These are phyloP conservation scores for Aphidius ervi DNA, from an alignment of 1,140 invertebrate species.

Conservation along the genomic window DNA sequence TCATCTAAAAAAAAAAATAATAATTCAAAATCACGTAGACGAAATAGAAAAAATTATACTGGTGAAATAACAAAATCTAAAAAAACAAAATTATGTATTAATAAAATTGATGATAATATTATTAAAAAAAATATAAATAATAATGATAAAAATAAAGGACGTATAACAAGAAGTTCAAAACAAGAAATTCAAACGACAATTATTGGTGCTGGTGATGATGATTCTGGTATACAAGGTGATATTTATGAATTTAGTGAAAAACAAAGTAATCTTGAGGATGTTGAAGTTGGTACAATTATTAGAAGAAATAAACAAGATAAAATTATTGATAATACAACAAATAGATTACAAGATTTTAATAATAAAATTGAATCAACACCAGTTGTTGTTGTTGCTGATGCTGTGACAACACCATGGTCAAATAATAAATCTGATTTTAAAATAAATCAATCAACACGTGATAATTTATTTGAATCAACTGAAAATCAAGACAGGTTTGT, in stretches of 20 bases:
- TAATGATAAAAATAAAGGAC: conserved; percentile 34
- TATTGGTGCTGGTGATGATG: conserved; percentile 44
- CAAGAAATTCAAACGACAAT: conserved; percentile 25
- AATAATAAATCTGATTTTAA: conserved; percentile 21
- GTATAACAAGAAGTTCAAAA: conserved; percentile 44
- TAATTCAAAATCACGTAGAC: conserved; percentile 15
- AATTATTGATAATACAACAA: conserved; percentile 13
- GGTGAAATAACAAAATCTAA: conserved; percentile 26
- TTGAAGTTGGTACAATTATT: conserved; percentile 39
- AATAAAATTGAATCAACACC: conserved; percentile 30
- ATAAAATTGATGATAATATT: conserved; percentile 18
- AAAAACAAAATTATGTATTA: conserved; percentile 29
- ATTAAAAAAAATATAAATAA: conserved; percentile 13
- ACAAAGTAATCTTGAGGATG: conserved; percentile 47
- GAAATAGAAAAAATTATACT: conserved; percentile 17
- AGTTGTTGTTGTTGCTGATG: conserved; percentile 29
- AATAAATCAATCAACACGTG: conserved; percentile 21
- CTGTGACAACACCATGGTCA: conserved; percentile 32
- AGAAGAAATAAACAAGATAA: conserved; percentile 28
- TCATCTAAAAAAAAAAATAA: conserved; percentile 24
- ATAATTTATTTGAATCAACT: conserved; percentile 28
- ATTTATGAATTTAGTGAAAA: conserved; percentile 52
- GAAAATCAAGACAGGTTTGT: conserved; percentile 26
- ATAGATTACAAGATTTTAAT: conserved; percentile 33
- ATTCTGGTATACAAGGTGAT: conserved; percentile 51